phyloP scores from a whole-genome alignment of 2,888 invertebrate species.

The Brenthis hecate region DNA sequence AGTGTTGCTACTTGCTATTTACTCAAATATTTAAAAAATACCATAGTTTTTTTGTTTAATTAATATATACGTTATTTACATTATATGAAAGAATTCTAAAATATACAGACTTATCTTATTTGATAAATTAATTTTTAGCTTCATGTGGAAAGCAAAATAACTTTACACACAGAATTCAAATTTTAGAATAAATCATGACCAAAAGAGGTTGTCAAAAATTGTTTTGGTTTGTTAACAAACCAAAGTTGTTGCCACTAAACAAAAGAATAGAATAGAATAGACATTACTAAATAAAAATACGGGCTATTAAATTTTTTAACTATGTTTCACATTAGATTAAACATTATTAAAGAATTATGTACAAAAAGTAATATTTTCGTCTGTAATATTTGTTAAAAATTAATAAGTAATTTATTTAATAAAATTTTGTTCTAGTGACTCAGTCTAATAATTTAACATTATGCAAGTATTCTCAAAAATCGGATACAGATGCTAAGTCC shows the following conservation, averaged over 20 bases:
- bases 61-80: too few species aligned
- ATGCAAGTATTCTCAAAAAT: slow-evolving; percentile 50
- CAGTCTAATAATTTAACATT: slow-evolving; percentile 12
- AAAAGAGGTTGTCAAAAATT: slow-evolving; percentile 5
- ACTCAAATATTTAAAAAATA: slow-evolving; percentile 3
- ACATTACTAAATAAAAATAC: neutral
- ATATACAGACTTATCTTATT: too few species aligned
- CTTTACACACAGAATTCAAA: too few species aligned
- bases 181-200: too few species aligned
- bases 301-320: too few species aligned
- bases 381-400: neutral
- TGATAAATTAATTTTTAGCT: too few species aligned
- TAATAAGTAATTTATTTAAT: neutral
- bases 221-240: too few species aligned
- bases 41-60: too few species aligned
- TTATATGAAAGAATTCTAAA: too few species aligned
- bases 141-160: too few species aligned
- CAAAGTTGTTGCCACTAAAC: too few species aligned
- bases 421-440: slow-evolving; percentile 26
- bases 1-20: slow-evolving; percentile 26
- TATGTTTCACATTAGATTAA: slow-evolving; percentile 4
- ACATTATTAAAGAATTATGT: neutral
- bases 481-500: slow-evolving; percentile 44
- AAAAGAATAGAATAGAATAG: too few species aligned
- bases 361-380: neutral